Evolutionary conservation across 2,113 vertebrate genomes (phyloP), one percentile per base, ranked within the genome.

Genomic region (Ptilonorhynchus violaceus): DNA sequence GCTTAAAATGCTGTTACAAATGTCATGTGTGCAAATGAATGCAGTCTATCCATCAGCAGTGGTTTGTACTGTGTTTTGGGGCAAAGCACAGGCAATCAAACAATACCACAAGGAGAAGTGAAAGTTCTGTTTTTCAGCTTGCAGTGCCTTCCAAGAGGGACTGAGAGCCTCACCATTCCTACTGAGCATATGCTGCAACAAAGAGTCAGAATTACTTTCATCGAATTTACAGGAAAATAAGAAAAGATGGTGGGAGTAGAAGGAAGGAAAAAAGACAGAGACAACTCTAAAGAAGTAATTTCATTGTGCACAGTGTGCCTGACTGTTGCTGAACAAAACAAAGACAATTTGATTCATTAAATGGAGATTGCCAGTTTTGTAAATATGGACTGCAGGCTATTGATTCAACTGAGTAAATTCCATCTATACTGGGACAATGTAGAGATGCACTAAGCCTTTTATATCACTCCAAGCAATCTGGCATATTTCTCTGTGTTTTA

Each of bases 381-480:
- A 95, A 96, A 95, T 39, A 79, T 6, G 72, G 77, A 37, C 86
- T 91, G 67, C 56, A 78, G 66, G 85, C 83, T 97, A 81, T 87
- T 95, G 90, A 93, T 91, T 96, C 89, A 92, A 82, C 56, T 78
- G 49, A 93, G 83, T 52, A 94, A 82, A 94, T 90, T 75, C 37
- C 67, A 90, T 59, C 75, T 82, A 77, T 63, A 49, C 14, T 78
- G 69, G 33, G 56, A 73, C 85, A 72, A 17, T 55, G 19, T 37
- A 68, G 74, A 37, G 12, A 78, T 62, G 64, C 11, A 60, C 28
- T 73, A 60, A 89, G 21, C 22, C 37, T 88, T 88, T 82, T 75
- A 37, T 27, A 92, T 39, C 6, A 53, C 66, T 95, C 47, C 28
- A 69, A 93, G 87, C 35, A 84, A 67, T 81, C 56, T 93, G 44